Conservation (phyloP, 2,113 vertebrate genomes). For the Podocnemis expansa region DNA sequence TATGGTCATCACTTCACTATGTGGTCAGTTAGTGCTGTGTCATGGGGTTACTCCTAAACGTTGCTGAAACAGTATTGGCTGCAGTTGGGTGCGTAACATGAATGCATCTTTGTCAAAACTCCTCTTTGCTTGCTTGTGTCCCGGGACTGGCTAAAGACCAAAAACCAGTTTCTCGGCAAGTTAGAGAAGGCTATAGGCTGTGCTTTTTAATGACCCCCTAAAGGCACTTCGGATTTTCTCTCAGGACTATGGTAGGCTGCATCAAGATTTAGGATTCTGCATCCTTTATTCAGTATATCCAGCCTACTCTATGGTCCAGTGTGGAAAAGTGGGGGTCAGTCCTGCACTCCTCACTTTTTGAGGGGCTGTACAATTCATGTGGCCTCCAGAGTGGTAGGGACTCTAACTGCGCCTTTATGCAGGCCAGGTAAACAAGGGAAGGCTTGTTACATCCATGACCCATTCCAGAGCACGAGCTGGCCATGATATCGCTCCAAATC, state of each 20-base stretch:
- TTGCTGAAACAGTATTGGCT: background rate
- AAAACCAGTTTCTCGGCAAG: accelerated
- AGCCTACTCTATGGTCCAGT: background rate
- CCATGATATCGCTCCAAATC: background rate
- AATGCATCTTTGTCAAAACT: background rate
- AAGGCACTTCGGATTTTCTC: background rate
- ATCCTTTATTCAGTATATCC: background rate
- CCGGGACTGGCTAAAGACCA: accelerated
- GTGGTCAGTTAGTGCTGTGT: background rate
- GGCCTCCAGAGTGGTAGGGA: background rate
- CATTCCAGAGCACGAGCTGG: background rate
- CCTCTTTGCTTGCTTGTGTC: accelerated
- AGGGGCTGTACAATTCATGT: background rate
- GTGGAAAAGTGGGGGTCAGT: background rate
- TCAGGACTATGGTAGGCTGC: background rate
- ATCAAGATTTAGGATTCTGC: background rate
- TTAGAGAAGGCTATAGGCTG: background rate
- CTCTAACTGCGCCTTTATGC: background rate
- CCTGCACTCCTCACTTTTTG: background rate
- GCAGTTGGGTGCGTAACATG: background rate
- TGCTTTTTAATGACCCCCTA: background rate
- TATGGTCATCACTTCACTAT: accelerated
- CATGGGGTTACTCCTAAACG: background rate
- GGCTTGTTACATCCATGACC: background rate
- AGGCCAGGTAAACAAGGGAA: background rate